Evolutionary conservation across 2,888 invertebrate genomes (phyloP), one percentile per base, ranked within the genome.

Genomic region (Petrolisthes manimaculis): DNA sequence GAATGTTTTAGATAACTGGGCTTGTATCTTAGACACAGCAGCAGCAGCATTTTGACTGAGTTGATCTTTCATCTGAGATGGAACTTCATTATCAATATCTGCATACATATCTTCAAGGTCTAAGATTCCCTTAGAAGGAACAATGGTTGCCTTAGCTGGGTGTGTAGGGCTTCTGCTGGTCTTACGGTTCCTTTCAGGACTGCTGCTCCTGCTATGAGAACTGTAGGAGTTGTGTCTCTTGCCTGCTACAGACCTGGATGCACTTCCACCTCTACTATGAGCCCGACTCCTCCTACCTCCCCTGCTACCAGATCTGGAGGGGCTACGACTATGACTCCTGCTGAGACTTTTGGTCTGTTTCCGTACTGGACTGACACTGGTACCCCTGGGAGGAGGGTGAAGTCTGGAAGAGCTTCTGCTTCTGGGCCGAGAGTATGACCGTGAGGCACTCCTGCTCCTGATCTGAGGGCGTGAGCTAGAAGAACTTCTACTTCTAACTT

Each of bases 61-160:
- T 37, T 86, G 67, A 18, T 86, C 81, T 8, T 9, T 9, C 24
- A 51, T 12, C 6, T 78, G 9, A 18, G n/a, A 54, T 24, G 37
- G 53, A 14, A 9, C 53, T 14, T 85, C 55, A 21, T 71, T 69
- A 12, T 85, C 79, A 54, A 85, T 18, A 69, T 85, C 79, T 54
- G 79, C 79, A 85, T 79, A 85, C n/a, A 85, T 69, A 55, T 79
- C 69, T 14, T 85, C 79, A 1, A 85, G 54, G 61, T 85, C 69
- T 24, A 79, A 53, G 21, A 71, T 12, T 82, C 37, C 51, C 51
- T 67, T 82, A 18, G 67, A 82, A 21, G 54, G n/a, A 24, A 24
- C 37, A 81, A 24, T 9, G 74, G 21, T 83, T 5, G 18, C n/a
- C 37, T 74, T 83, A 51, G 53, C n/a, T 24, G 55, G 74, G 18